Conservation (phyloP, 1,140 invertebrate species). For the Trichogramma pretiosum region DNA sequence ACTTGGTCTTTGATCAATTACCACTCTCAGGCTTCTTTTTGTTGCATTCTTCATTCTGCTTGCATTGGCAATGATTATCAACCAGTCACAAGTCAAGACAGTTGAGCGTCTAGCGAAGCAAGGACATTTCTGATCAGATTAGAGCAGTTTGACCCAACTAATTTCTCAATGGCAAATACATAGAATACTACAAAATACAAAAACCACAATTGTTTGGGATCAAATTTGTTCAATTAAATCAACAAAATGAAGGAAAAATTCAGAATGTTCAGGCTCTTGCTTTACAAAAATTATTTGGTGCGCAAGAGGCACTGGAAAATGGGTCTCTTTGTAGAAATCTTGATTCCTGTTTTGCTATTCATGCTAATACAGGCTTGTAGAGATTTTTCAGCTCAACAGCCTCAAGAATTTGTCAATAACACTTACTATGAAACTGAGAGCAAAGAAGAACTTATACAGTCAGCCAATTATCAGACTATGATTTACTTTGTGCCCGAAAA, state of each 20-base stretch:
- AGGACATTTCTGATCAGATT: constrained; percentile 5
- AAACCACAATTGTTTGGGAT: neutral
- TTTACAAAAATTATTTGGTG: constrained; percentile 36
- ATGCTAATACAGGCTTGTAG: constrained; percentile 30
- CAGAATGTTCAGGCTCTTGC: constrained; percentile 30
- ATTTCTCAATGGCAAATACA: constrained; percentile 7
- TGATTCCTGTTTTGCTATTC: constrained; percentile 34
- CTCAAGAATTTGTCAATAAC: constrained; percentile 19
- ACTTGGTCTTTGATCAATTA: too few relatives aligned
- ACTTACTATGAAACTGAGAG: constrained; percentile 26
- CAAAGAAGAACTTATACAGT: constrained; percentile 19
- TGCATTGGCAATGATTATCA: neutral
- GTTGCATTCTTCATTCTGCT: neutral
- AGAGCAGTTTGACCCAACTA: neutral
- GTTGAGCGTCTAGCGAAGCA: too few relatives aligned
- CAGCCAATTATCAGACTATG: constrained; percentile 6
- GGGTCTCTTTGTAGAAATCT: constrained; percentile 32
- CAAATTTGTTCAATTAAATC: neutral
- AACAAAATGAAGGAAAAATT: constrained; percentile 23
- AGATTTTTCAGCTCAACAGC: constrained; percentile 26
- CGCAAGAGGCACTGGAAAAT: constrained; percentile 35
- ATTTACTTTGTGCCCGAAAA: constrained; percentile 33
- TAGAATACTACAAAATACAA: too few relatives aligned
- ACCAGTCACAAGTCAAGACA: neutral
- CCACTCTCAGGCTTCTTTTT: too few relatives aligned